Evolutionary conservation across 1,140 invertebrate genomes (phyloP), one percentile per base, ranked within the genome.

Genomic region (Drosophila aff.): DNA sequence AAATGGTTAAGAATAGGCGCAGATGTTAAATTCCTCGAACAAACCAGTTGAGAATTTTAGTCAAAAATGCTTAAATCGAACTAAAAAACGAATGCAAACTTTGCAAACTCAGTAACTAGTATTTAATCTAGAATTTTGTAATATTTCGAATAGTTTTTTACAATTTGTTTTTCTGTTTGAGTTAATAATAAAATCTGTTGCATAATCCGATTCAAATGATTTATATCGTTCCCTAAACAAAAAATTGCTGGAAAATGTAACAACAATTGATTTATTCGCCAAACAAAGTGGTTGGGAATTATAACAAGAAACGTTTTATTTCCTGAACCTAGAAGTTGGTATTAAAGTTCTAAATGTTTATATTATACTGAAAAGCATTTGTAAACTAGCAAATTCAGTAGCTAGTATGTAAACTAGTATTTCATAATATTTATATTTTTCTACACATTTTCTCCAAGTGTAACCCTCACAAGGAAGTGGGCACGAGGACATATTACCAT

Each of bases 401-500:
- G 2, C 11, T 49, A 46, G 1, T 2, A 6, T 4, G 1, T 21
- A 3, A 13, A 10, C 2, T 3, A 11, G 13, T 0, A n/a, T n/a
- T 33, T 31, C 18, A 13, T 15, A 33, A 33, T n/a, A 18, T 53
- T 18, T 53, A 31, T 5, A 15, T 8, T 3, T 43, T 13, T 18
- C 0, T 4, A 21, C 7, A 53, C n/a, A 60, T 28, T 65, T 66
- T 18, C 16, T 41, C 8, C 9, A 23, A 66, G 63, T 66, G 63
- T 36, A 4, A 11, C 4, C 8, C 21, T 43, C 8, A 44, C 58
- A 18, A 44, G 21, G 2, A 10, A 7, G 28, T 26, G 21, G 15
- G 68, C 44, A 49, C 44, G 26, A 47, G 55, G 44, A 49, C 72
- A 33, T 61, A 55, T 72, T 73, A 73, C 38, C 68, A 73, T 61